Evolutionary conservation across 2,888 invertebrate species (phyloP).

Genomic region (Nemoura dubitans): DNA sequence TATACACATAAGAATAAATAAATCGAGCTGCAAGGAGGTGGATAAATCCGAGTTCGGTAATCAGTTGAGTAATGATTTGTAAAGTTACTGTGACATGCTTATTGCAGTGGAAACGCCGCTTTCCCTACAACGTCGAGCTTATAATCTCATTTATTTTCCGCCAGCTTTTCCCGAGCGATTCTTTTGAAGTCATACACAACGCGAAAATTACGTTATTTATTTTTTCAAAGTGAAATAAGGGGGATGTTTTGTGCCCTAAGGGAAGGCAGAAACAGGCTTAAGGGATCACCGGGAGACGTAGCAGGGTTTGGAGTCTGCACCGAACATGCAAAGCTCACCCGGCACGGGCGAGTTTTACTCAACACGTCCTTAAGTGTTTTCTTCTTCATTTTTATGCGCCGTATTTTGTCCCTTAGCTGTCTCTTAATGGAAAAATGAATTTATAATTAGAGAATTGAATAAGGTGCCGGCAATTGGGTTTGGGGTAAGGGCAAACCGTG

Average conservation of each 20-base stretch:
- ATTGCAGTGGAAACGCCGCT: conserved; percentile 56
- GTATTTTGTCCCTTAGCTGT: conserved; percentile 42
- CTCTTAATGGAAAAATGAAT: conserved; percentile 51
- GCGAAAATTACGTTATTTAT: conserved; percentile 54
- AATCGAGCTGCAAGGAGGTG: neutral
- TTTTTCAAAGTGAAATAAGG: conserved; percentile 46
- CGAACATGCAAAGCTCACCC: conserved; percentile 37
- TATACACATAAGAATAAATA: conserved; percentile 19
- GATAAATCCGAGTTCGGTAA: conserved; percentile 32
- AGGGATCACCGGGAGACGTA: conserved; percentile 41
- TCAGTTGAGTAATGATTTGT: conserved; percentile 56
- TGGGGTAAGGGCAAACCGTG: neutral
- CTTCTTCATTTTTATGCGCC: conserved; percentile 27
- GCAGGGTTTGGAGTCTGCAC: neutral
- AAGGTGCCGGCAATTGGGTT: conserved; percentile 22
- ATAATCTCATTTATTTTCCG: conserved; percentile 56
- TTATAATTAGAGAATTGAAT: conserved; percentile 50
- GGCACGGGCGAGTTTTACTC: neutral
- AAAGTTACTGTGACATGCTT: conserved; percentile 57
- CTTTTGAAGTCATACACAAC: conserved; percentile 54
- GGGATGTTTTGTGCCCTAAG: conserved; percentile 43
- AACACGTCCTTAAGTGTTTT: conserved; percentile 39
- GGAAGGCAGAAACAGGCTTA: conserved; percentile 47
- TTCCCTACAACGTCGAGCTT: conserved; percentile 53
- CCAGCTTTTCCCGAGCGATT: conserved; percentile 53